A percentile compares a stretch with the other conserved stretches of the same genome.
Evolutionary conservation across 2,888 invertebrate species (phyloP).

Genomic region (Yponomeuta cagnagella): DNA sequence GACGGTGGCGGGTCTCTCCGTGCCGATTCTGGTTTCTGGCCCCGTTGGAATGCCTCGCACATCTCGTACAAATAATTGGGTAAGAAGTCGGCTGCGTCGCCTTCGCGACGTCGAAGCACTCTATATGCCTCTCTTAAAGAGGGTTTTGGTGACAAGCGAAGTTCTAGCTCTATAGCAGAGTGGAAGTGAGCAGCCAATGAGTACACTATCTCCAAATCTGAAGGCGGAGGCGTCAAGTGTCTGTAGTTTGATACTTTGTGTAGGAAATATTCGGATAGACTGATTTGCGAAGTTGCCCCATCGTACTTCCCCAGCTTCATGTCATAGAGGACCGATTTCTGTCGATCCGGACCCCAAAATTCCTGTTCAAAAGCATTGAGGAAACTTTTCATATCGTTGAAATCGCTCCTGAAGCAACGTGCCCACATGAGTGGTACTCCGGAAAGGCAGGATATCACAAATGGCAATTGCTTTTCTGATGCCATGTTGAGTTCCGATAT

Average conservation of each 20-base stretch:
- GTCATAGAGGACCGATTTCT: slow-evolving; percentile 63
- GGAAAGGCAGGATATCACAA: slow-evolving; percentile 63
- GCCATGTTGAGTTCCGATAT: slow-evolving; percentile 59
- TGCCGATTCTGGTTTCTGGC: slow-evolving; percentile 55
- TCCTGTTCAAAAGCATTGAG: slow-evolving; percentile 63
- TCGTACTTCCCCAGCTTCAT: slow-evolving; percentile 68
- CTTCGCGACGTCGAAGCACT: slow-evolving; percentile 62
- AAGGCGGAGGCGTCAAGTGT: slow-evolving; percentile 62
- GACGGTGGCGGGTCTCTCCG: slow-evolving; percentile 43
- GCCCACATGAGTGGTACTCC: slow-evolving; percentile 68
- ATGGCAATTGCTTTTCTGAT: slow-evolving; percentile 55
- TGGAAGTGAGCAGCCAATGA: slow-evolving; percentile 68
- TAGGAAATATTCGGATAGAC: slow-evolving; percentile 67
- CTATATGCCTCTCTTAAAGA: slow-evolving; percentile 65
- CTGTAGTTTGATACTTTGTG: slow-evolving; percentile 67
- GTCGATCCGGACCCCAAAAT: slow-evolving; percentile 65
- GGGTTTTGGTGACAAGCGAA: slow-evolving; percentile 64
- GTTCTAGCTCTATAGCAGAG: slow-evolving; percentile 62
- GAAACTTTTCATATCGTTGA: slow-evolving; percentile 51
- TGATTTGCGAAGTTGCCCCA: slow-evolving; percentile 46
- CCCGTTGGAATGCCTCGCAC: slow-evolving; percentile 67
- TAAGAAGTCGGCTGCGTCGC: slow-evolving; percentile 58
- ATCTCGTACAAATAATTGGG: slow-evolving; percentile 70
- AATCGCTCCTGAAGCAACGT: slow-evolving; percentile 61
- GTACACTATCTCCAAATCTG: slow-evolving; percentile 67